Evolutionary conservation across 2,888 invertebrate species (phyloP), one percentile per base, ranked within the genome.

Genomic region (Danaus chrysippus): DNA sequence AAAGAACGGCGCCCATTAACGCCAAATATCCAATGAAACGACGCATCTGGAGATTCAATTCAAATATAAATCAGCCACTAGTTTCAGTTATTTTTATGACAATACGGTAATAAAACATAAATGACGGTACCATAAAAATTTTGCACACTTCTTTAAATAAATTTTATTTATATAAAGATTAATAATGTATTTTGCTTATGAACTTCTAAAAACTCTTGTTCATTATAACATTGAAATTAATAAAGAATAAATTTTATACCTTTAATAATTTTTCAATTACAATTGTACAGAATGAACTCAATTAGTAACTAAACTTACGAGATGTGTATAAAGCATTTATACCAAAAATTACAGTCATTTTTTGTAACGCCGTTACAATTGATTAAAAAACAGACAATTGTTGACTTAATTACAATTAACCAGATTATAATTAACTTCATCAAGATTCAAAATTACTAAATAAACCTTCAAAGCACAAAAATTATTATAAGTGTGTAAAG

Each of bases 261-360:
- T 76, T 71, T 62, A 71, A 68, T 71, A 59, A 55, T 73, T 71
- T 15, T 15, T 71, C 75, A 70, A 73, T 81, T 72, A 76, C 78
- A 73, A 76, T 80, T 79, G 78, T 79, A 71, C 80, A 72, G 72
- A 72, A 73, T 78, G 77, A 80, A 74, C 74, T 74, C 78, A 72
- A 79, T 77, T 67, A 77, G 77, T 72, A 81, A 87, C 87, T 90
- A 87, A 79, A 76, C 71, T 73, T 80, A 82, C 83, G 82, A 76
- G 84, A 87, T 75, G 78, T 67, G 73, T 81, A 81, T 87, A 82
- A 81, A 82, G 87, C 79, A 88, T 89, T 89, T 90, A 90, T 90
- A 90, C 72, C 72, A 75, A 76, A 77, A 76, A 79, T 84, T 82
- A 76, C 72, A 78, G 76, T 76, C 69, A 77, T 75, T 74, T 84